Conservation (phyloP, 2,888 invertebrate genomes). For the Steinernema scapterisci region DNA sequence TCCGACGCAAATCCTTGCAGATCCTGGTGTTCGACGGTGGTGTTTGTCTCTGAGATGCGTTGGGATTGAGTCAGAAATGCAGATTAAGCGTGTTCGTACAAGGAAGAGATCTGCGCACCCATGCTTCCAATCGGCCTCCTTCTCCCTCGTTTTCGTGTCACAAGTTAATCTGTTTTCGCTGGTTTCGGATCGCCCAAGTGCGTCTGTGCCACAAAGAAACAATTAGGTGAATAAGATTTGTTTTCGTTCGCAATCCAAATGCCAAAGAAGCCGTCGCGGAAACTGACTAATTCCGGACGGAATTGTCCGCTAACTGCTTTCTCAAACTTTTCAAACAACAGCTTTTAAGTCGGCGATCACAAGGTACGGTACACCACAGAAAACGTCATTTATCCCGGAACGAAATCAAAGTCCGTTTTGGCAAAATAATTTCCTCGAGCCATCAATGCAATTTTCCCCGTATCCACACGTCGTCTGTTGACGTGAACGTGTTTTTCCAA, state of each 20-base stretch:
- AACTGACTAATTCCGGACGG: not conserved
- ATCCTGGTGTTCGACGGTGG: no score
- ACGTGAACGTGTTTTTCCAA: not conserved
- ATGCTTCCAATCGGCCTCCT: not conserved
- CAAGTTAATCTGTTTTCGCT: conserved; percentile 8
- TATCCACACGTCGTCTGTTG: not conserved
- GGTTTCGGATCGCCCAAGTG: not conserved
- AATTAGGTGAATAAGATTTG: conserved; percentile 30
- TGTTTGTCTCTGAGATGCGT: no score
- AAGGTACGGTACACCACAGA: not conserved
- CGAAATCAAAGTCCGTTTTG: not conserved
- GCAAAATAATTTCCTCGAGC: not conserved
- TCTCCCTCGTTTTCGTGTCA: not conserved
- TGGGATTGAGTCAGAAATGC: no score
- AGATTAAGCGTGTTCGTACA: not conserved
- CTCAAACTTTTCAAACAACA: not conserved
- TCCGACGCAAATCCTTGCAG: no score
- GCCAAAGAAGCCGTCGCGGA: not conserved
- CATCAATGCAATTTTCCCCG: no score
- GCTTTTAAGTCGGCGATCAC: not conserved
- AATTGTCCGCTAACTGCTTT: not conserved
- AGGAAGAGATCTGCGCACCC: not conserved
- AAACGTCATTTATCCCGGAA: not conserved
- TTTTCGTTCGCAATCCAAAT: conserved; percentile 19
- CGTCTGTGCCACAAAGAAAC: conserved; percentile 6